Conservation (phyloP, 2,888 invertebrate genomes). For the Mesorhabditis belari region DNA sequence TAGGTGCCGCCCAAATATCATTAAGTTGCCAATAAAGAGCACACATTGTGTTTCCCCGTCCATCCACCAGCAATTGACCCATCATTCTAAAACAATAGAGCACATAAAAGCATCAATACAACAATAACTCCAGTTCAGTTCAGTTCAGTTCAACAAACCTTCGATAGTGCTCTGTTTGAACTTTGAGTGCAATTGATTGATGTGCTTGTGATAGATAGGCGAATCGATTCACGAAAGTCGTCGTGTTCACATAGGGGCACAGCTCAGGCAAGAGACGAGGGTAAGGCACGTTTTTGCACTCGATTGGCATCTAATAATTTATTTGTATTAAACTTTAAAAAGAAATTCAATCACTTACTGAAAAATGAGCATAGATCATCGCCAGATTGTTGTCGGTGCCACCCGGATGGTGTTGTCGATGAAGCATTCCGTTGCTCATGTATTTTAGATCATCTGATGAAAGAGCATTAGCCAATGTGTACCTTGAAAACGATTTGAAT, state of each 20-base stretch:
- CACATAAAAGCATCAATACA: too few species aligned
- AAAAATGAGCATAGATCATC: slow-evolving; percentile 42
- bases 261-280: too few species aligned
- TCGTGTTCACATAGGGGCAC: slow-evolving; percentile 12
- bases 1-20: slow-evolving; percentile 92
- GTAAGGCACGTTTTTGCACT: slow-evolving; percentile 10
- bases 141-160: too few species aligned
- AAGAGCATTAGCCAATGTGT: slow-evolving; percentile 22
- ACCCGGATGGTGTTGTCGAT: slow-evolving; percentile 78
- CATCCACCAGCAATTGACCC: slow-evolving; percentile 26
- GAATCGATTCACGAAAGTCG: slow-evolving; percentile 27
- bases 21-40: slow-evolving; percentile 96
- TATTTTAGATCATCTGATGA: slow-evolving; percentile 16
- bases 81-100: slow-evolving; percentile 21
- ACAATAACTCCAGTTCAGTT: too few species aligned
- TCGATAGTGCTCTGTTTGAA: slow-evolving; percentile 53
- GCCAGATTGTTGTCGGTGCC: slow-evolving; percentile 61
- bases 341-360: slow-evolving; percentile 14
- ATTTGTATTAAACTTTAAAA: too few species aligned
- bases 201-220: slow-evolving; percentile 67
- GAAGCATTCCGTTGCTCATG: slow-evolving; percentile 49
- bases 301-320: slow-evolving; percentile 17
- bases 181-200: slow-evolving; percentile 81
- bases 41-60: slow-evolving; percentile 79
- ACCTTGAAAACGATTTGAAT: too few species aligned